Evolutionary conservation across 2,888 invertebrate genomes (phyloP), one percentile per base, ranked within the genome.

Genomic region (Sisyra nigra): DNA sequence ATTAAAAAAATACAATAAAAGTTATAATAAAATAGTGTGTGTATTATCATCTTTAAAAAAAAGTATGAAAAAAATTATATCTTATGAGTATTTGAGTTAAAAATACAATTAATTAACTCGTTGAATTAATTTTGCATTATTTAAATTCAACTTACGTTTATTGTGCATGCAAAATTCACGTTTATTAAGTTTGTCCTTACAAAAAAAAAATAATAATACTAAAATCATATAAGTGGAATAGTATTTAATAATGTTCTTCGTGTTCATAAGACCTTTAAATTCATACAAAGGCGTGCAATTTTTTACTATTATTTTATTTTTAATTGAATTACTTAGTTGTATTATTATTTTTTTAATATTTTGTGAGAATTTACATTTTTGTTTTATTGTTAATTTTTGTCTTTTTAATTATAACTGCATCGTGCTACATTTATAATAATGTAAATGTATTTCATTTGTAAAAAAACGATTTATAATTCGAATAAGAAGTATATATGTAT

Each of bases 1-100:
- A 14, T 34, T 6, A 33, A 34, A 34, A 34, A 34, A 7, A 24
- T 24, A 24, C 24, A 24, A 24, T 24, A 24, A 24, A 24, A 24
- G n/a, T 24, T 24, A 24, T 24, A 24, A 24, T 24, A 5, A n/a
- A 24, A 24, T 34, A 34, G 34, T 34, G 34, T 34, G 14, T 34
- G 14, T 14, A 34, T 34, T 34, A 34, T 34, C 15, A 34, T 34
- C 11, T 34, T 34, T 15, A 11, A 34, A 34, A 15, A 34, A 34
- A 34, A 14, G 11, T 34, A 11, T 24, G 3, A 24, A 5, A 3
- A 34, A 34, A 11, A n/a, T 34, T 34, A 7, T 8, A 34, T 34
- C 11, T 13, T n/a, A n/a, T 34, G 13, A 14, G 11, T 34, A 34
- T 11, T 34, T 24, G 24, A 24, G 24, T 24, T 24, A 24, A 24